Base-by-base conservation (phyloP, 1,140 invertebrate species). In the Drosophila sp. region DNA sequence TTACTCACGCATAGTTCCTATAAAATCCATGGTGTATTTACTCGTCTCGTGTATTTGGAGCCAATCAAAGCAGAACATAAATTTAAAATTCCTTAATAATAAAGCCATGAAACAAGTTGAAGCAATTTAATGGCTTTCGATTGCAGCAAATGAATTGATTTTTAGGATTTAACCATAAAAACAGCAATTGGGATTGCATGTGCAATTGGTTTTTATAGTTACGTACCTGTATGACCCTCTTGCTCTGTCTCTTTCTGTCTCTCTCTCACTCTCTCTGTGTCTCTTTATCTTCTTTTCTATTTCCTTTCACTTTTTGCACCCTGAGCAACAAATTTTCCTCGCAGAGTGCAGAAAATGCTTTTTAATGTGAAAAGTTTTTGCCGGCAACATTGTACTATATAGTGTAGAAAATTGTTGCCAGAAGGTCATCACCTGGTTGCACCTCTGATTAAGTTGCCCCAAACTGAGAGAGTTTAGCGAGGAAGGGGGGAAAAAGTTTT, bases 351-450 rank as follows among this genome's bases (percentile, higher is more conserved):
- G 79, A 84, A 83, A 86, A 86, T 61, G 83, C 72, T 87, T 86
- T 50, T 86, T 86, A 86, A 86, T 86, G 82, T 87, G 79, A 86
- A 86, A 86, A 86, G 83, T 86, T 86, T 86, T 86, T 81, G 54
- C 58, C 67, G 58, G 56, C 70, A 83, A 83, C 80, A 79, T 76
- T 76, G 81, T 76, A 68, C 64, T 54, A 65, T 68, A 69, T 65
- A 64, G 41, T 72, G 41, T 57, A 65, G 66, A 61, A 60, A 73
- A 69, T 50, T 69, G 75, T 44, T 68, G 79, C 70, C 60, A 66
- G 58, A 67, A 66, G 69, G 32, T 66, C 75, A 72, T 60, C 81
- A 85, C 66, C 68, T 74, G 77, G 73, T 66, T 58, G 4, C 44
- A 33, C 27, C 27, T 35, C 35, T 85, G 82, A 87, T 85, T 78